Base-by-base conservation (phyloP, 2,113 vertebrate genomes). In the Sapayoa aenigma region DNA sequence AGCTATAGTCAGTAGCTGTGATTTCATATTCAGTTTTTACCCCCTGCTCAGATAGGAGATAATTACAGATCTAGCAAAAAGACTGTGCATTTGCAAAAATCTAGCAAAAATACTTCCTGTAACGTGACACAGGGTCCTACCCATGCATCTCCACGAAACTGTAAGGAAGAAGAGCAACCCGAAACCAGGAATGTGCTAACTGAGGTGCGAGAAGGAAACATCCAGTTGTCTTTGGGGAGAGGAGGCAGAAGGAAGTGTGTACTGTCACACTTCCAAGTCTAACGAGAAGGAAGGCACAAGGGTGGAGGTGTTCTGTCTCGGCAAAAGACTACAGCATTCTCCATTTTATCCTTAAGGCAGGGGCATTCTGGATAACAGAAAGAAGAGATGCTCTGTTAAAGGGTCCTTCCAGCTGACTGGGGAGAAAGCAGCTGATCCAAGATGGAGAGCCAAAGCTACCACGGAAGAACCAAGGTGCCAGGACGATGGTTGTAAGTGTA, bases 241-340 rank as follows among this genome's bases (percentile, higher is more conserved):
- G 4, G 11, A 78, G 53, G 39, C 3, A 39, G 58, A n/a, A 65
- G 24, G n/a, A 77, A 66, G n/a, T 10, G 11, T 16, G 19, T 4
- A 28, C 11, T 7, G 17, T 44, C 21, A 19, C 0, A 0, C 20
- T 56, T 56, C 37, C 20, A 28, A 39, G 14, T 12, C 52, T 49
- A 47, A 20, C 4, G 14, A 52, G 42, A 50, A 71, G 47, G 12
- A 71, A 44, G 13, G 20, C 39, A 9, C 18, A 72, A 42, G n/a
- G 30, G 7, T 46, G 18, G 17, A 8, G 23, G n/a, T 46, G 35
- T 23, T 90, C 16, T 35, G 53, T 31, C 24, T 30, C 20, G 20
- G 42, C 53, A 84, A 80, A 68, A 68, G 17, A 56, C 18, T 16
- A 49, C 1, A 16, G 14, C 2, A 5, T 73, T 56, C 16, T 46